A percentile compares a stretch with the other conserved stretches of the same genome.
These are phyloP conservation scores for Tigriopus californicus DNA, from an alignment of 2,888 invertebrate genomes.

Conservation along the genomic window DNA sequence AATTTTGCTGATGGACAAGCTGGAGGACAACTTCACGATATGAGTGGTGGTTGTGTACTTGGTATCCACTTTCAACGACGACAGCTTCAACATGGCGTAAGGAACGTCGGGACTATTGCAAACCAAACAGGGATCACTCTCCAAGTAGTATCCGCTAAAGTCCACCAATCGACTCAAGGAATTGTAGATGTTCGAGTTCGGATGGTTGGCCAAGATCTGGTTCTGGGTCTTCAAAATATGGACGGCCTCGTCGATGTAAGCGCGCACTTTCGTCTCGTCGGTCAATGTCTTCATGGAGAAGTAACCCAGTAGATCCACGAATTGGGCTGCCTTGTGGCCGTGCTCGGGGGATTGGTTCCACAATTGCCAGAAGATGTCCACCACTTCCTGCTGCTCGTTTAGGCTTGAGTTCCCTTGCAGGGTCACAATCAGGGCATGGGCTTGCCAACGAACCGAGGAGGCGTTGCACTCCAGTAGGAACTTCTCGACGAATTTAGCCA, in stretches of 20 bases:
- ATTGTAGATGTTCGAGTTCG: conserved; percentile 80
- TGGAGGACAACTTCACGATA: conserved; percentile 84
- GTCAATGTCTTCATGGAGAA: conserved; percentile 57
- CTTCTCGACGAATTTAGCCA: conserved; percentile 60
- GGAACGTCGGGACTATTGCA: conserved; percentile 95
- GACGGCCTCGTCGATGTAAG: conserved; percentile 1
- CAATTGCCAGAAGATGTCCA: conserved; percentile 69
- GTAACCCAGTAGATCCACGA: conserved; percentile 86
- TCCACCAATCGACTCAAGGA: conserved; percentile 83
- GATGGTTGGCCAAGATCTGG: conserved; percentile 66
- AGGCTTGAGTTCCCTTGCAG: conserved; percentile 63
- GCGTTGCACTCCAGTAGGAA: conserved; percentile 85
- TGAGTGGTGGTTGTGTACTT: conserved; percentile 96
- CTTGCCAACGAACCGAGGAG: conserved; percentile 83
- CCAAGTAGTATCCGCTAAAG: conserved; percentile 71
- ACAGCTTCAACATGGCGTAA: conserved; percentile 70
- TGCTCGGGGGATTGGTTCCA: conserved; percentile 78
- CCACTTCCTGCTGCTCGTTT: conserved; percentile 52
- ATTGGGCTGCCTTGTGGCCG: conserved; percentile 85
- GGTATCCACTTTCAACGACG: conserved; percentile 83
- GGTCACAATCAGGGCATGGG: conserved; percentile 63
- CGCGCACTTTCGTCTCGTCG: conserved; percentile 20
- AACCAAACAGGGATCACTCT: conserved; percentile 90
- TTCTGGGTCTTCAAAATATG: conserved; percentile 43
- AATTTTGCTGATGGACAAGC: conserved; percentile 85